Conservation (phyloP, 2,888 invertebrate species). For the Neria commutata region DNA sequence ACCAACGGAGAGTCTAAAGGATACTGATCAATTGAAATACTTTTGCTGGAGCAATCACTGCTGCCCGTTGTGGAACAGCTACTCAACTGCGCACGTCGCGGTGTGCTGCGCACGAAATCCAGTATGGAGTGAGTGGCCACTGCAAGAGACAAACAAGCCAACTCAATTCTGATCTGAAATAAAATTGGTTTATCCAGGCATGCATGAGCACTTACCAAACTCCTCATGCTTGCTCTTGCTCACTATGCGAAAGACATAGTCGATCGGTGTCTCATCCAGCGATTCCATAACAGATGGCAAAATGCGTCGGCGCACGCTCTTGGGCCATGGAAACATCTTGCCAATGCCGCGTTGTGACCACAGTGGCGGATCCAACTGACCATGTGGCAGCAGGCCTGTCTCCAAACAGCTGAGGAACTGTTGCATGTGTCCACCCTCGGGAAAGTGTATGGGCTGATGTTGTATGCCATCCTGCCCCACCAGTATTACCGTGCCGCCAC, state of each 20-base stretch:
- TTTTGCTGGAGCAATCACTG: slow-evolving; percentile 70
- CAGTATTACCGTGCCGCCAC: slow-evolving; percentile 85
- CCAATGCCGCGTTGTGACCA: slow-evolving; percentile 88
- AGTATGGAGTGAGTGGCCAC: slow-evolving; percentile 74
- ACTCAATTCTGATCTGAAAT: background rate
- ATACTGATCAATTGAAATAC: slow-evolving; percentile 62
- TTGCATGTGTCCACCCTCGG: slow-evolving; percentile 85
- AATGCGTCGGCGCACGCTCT: slow-evolving; percentile 69
- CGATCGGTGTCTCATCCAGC: slow-evolving; percentile 67
- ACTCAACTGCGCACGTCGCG: slow-evolving; percentile 63
- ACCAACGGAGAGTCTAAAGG: slow-evolving; percentile 50
- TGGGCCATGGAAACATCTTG: slow-evolving; percentile 67
- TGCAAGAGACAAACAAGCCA: slow-evolving; percentile 48
- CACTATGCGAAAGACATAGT: slow-evolving; percentile 91
- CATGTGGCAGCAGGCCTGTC: slow-evolving; percentile 81
- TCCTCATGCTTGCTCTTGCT: slow-evolving; percentile 77
- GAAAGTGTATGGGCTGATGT: slow-evolving; percentile 91
- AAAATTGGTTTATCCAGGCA: too few relatives aligned
- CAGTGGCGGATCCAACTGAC: slow-evolving; percentile 89
- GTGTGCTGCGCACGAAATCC: slow-evolving; percentile 65
- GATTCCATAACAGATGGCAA: slow-evolving; percentile 71
- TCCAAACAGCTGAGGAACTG: slow-evolving; percentile 92
- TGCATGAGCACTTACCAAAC: slow-evolving; percentile 69
- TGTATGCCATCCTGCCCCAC: slow-evolving; percentile 95
- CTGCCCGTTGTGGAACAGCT: slow-evolving; percentile 72